Conservation (phyloP, 2,113 vertebrate species). For the Lepus europaeus region DNA sequence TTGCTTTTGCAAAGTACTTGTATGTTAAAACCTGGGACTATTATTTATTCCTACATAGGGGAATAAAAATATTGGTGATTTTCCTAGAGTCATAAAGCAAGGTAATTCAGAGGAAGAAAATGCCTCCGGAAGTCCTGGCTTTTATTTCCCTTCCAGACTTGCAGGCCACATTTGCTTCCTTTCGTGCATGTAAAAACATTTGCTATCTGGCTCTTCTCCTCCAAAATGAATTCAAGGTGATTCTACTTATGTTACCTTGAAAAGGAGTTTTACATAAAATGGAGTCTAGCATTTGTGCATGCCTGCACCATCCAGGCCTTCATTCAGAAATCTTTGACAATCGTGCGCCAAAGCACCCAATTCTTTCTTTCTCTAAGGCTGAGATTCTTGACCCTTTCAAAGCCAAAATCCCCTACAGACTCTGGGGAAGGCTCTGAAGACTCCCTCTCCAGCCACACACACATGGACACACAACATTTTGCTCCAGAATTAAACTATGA, state of each 20-base stretch:
- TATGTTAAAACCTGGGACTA: neutral
- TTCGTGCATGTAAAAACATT: constrained; percentile 52
- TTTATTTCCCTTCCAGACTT: constrained; percentile 51
- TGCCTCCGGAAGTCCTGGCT: constrained; percentile 5
- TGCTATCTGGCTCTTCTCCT: constrained; percentile 68
- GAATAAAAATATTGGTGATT: neutral
- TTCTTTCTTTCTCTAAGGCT: neutral
- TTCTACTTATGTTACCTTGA: constrained; percentile 25
- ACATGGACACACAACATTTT: neutral
- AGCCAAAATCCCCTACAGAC: neutral
- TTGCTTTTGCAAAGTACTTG: constrained; percentile 33
- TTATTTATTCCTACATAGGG: neutral
- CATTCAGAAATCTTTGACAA: neutral
- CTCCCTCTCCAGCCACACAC: neutral
- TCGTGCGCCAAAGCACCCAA: accelerated
- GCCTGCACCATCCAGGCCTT: neutral
- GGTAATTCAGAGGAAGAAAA: constrained; percentile 41
- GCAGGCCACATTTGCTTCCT: constrained; percentile 48
- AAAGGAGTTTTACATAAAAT: constrained; percentile 57
- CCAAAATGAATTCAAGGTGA: constrained; percentile 71
- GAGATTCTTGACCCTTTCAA: neutral
- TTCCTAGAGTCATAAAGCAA: constrained; percentile 36
- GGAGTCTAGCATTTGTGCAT: neutral
- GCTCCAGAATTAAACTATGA: neutral
- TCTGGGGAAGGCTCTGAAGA: neutral